Base-by-base conservation (phyloP, 2,888 invertebrate genomes). In the Agriotes lineatus region DNA sequence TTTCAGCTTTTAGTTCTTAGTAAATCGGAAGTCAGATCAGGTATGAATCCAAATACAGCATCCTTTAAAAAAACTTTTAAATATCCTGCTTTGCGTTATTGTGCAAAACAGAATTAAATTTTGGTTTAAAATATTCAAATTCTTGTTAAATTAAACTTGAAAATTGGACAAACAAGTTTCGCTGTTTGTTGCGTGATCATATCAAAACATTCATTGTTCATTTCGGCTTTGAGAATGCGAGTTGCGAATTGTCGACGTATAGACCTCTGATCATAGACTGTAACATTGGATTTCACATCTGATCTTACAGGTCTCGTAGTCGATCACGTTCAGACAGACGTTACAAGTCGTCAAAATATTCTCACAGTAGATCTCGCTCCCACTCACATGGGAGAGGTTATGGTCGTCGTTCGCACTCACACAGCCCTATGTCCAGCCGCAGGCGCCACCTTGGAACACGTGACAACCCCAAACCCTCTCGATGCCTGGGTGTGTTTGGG, bases 401-500 rank as follows among this genome's bases (percentile, higher is more conserved):
- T 75, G 88, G 89, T 78, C 77, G 82, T 20, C 87, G 89, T 48
- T 87, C 88, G 63, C 90, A 90, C 84, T 91, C 93, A 69, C 90
- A 91, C 80, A 94, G 94, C 81, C 94, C 95, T 19, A 92, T 93
- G 93, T 94, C 95, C 33, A 91, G 90, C 74, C 88, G 95, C 70
- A 87, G 93, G 76, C 87, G 95, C 45, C 94, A 95, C 83, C 86
- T 88, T 70, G 93, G 94, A 72, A 93, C 92, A 81, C 87, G 94
- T 84, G 95, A 96, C 78, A 93, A 95, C 81, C 97, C 97, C 0
- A 90, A 92, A 71, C 93, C 95, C 1, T 93, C 93, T 50, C 88
- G 95, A 60, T 98, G 97, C 82, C 88, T 99, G 54, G 99, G 99
- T 14, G 93, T 99, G 9, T 99, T 99, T 84, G 98, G 98, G 2